A percentile compares a stretch with the other conserved stretches of the same genome.
phyloP scores from a whole-genome alignment of 2,113 vertebrate species.

The Elgaria multicarinata region DNA sequence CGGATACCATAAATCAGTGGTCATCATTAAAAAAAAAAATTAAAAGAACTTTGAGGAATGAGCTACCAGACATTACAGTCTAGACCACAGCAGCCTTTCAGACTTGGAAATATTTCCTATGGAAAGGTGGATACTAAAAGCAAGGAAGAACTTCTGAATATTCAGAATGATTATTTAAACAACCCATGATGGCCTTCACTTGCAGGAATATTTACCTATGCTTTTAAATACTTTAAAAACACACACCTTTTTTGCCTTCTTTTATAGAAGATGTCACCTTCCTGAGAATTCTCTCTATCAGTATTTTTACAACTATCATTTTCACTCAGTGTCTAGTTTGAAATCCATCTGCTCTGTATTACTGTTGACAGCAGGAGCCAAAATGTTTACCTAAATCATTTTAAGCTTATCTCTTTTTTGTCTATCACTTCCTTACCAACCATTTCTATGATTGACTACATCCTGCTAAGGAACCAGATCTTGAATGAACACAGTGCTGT shows the following conservation, averaged over 20 bases:
- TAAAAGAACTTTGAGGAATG: not conserved
- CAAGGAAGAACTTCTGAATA: not conserved
- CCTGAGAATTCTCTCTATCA: not conserved
- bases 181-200: not conserved
- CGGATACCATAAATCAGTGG: not conserved
- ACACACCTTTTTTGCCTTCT: not conserved
- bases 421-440: not conserved
- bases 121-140: not conserved
- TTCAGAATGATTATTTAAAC: not conserved
- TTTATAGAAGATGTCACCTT: not conserved
- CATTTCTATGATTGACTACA: slow-evolving; percentile 7
- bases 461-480: not conserved
- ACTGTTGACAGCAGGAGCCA: not conserved
- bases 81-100: not conserved
- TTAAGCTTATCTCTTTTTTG: not conserved
- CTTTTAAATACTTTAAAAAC: not conserved
- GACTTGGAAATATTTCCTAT: not conserved
- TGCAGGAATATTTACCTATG: not conserved
- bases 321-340: not conserved
- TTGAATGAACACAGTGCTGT: not conserved
- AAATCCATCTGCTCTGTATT: not conserved
- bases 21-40: not conserved
- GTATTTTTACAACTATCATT: not conserved
- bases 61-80: not conserved
- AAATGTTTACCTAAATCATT: slow-evolving; percentile 6